Evolutionary conservation across 2,113 vertebrate species (phyloP).

Genomic region (Callocephalon fimbriatum): DNA sequence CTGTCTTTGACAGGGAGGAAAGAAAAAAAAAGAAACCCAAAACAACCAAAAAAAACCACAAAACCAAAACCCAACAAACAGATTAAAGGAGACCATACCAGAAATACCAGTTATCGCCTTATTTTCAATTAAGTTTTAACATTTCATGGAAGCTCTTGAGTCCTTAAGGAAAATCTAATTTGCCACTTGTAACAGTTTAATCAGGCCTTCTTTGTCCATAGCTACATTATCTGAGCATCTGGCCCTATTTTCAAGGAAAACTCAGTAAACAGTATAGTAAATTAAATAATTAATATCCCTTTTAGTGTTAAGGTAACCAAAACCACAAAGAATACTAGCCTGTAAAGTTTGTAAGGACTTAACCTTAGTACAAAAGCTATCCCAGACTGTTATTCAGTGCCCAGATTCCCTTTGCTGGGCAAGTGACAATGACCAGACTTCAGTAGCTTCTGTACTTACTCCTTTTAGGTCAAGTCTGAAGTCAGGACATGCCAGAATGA

Average conservation of each 20-base stretch:
- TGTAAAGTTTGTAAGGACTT: background rate
- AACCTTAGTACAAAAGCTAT: background rate
- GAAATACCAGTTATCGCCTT: background rate
- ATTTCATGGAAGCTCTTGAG: background rate
- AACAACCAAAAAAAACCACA: too few species aligned
- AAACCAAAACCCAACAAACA: background rate
- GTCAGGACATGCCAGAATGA: background rate
- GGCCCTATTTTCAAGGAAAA: background rate
- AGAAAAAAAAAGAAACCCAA: background rate
- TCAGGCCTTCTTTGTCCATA: background rate
- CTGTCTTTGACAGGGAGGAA: background rate
- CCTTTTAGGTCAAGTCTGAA: background rate
- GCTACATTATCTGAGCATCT: background rate
- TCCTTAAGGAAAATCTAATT: background rate
- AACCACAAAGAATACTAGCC: rapidly evolving
- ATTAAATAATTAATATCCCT: background rate
- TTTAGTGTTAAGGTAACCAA: background rate
- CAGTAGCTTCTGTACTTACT: background rate
- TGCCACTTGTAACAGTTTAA: background rate
- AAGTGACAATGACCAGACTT: background rate
- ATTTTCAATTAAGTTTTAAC: background rate
- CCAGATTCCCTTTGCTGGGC: background rate
- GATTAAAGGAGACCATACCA: background rate
- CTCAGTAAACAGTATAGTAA: background rate
- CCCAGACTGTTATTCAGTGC: background rate